phyloP scores from a whole-genome alignment of 2,113 vertebrate species.

The Empidonax traillii region DNA sequence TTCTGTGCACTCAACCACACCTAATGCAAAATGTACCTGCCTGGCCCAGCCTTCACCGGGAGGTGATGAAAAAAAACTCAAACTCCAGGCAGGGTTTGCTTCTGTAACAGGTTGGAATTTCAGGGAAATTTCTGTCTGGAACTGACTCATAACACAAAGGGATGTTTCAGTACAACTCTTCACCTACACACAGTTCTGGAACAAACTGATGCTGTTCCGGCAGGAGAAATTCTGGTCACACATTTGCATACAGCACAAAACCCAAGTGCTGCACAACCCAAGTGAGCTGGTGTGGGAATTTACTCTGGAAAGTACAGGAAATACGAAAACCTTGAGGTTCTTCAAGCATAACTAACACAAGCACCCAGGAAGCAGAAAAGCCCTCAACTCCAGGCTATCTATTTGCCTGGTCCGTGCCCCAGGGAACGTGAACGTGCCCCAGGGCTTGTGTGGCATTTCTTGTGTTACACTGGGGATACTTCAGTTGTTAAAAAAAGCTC shows the following conservation, averaged over 20 bases:
- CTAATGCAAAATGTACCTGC: constrained; percentile 6
- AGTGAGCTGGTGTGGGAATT: neutral
- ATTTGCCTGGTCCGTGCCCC: neutral
- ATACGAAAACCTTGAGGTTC: neutral
- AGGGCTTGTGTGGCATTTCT: neutral
- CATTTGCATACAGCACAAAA: constrained; percentile 20
- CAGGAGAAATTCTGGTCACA: neutral
- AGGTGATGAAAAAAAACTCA: neutral
- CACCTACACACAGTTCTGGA: constrained; percentile 15
- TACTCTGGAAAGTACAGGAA: constrained; percentile 50
- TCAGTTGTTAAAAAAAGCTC: neutral
- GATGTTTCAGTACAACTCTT: neutral
- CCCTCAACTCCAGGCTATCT: neutral
- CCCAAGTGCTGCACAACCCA: neutral
- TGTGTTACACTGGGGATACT: neutral
- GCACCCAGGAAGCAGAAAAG: neutral
- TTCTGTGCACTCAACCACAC: constrained; percentile 30
- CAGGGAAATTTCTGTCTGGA: constrained; percentile 20
- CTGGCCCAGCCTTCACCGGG: neutral
- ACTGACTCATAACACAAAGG: neutral
- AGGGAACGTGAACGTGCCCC: neutral
- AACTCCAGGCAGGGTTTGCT: neutral
- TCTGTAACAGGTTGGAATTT: neutral
- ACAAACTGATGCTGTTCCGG: neutral
- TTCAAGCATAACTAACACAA: neutral